These are phyloP conservation scores for Xanthia icteritia DNA, from an alignment of 2,888 invertebrate species.

Conservation along the genomic window DNA sequence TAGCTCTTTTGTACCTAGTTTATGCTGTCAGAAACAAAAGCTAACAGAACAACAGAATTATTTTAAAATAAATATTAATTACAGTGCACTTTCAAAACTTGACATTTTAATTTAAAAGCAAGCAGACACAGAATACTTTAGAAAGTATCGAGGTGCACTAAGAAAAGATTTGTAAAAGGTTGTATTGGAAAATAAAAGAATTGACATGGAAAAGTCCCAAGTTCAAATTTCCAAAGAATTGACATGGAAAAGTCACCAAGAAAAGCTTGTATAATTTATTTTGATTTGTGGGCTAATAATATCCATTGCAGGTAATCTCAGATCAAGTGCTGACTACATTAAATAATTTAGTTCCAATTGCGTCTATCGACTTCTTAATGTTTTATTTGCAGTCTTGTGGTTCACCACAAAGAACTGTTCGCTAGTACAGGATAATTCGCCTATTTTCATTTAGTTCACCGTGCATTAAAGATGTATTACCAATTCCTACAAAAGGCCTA, in stretches of 20 bases:
- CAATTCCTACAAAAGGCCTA: no score
- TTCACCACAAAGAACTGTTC: neutral
- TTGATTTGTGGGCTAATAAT: constrained; percentile 51
- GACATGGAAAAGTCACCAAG: no score
- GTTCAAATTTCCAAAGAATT: no score
- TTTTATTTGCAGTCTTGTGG: constrained; percentile 25
- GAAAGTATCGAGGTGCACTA: neutral
- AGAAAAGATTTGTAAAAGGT: constrained; percentile 23
- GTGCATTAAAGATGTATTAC: no score
- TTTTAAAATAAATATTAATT: neutral
- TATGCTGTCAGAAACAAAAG: neutral
- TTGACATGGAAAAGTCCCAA: no score
- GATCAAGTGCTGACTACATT: constrained; percentile 26
- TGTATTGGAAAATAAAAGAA: constrained; percentile 39
- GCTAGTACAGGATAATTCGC: neutral
- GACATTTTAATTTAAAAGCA: constrained; percentile 7
- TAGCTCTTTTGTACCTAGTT: neutral
- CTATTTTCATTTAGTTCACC: no score
- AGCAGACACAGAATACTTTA: neutral
- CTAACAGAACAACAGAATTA: neutral
- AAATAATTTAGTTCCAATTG: constrained; percentile 40
- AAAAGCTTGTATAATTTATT: constrained; percentile 32
- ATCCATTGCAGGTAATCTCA: constrained; percentile 40
- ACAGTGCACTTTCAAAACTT: neutral
- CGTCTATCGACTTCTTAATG: constrained; percentile 7